Base-by-base conservation (phyloP, 2,888 invertebrate species). In the Netelia fuscicornis region DNA sequence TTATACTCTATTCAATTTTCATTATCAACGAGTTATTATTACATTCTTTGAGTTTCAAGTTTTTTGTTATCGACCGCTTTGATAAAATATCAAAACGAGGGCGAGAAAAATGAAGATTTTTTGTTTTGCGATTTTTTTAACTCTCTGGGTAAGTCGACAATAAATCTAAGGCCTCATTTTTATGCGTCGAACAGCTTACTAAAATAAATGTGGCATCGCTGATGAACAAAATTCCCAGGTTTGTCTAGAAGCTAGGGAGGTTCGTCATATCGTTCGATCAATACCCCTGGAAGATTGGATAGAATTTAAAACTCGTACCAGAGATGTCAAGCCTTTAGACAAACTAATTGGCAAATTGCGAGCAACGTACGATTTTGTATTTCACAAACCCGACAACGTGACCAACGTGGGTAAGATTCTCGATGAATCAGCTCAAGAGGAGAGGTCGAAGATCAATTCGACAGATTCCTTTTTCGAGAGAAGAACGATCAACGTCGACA, bases 361-460 rank as follows among this genome's bases (percentile, higher is more conserved):
- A 48, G 89, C 92, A 20, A 91, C 91, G 11, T 92, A 92, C 72
- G 87, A 92, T 72, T 91, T 91, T 60, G 91, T 92, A 9, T 91
- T 92, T 72, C 91, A 87, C 64, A 90, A 91, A 72, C 80, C 90
- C 1, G 90, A 91, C 52, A 89, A 91, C 64, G 88, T 89, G 1
- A 91, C 88, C 70, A 90, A 91, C 79, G 87, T 92, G 30, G 91
- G 90, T 75, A 90, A 88, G 67, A 91, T 91, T 71, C 48, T 89
- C 2, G 64, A 87, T 10, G 79, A 84, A 58, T 72, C 78, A 20
- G 67, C 77, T 0, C 64, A 65, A 44, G 37, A 76, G 23, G 30
- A 48, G 10, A 58, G 54, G 1, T 17, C n/a, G 23, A 79, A 42
- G 11, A 20, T 58, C 5, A 75, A 70, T 44, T 48, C 70, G 0